Percentiles rank a stretch among this genome's conserved stretches.
phyloP scores from a whole-genome alignment of 2,888 invertebrate genomes.

The Gastracanthus pulcherrimus region DNA sequence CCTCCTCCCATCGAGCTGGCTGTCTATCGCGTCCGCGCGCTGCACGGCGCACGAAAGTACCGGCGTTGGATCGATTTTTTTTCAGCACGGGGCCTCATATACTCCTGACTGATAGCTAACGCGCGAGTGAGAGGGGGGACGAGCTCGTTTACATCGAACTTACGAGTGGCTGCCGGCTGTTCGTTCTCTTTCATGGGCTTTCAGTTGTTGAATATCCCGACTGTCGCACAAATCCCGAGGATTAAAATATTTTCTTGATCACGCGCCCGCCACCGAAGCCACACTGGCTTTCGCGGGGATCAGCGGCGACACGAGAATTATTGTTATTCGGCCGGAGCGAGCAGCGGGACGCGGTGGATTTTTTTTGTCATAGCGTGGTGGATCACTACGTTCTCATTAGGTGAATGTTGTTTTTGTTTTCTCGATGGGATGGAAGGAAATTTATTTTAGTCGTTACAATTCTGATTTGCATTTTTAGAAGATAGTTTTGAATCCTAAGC shows the following conservation, averaged over 20 bases:
- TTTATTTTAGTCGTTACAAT: too few relatives aligned
- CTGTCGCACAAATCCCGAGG: constrained; percentile 3
- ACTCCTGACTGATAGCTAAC: not conserved
- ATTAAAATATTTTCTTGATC: constrained; percentile 46
- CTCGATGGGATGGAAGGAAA: too few relatives aligned
- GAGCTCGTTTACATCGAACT: constrained; percentile 41
- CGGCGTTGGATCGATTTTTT: constrained; percentile 24
- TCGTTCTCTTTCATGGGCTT: constrained; percentile 48
- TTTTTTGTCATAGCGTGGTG: too few relatives aligned
- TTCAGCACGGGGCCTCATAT: not conserved
- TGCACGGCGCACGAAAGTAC: not conserved
- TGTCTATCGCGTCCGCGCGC: constrained; percentile 14
- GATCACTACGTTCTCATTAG: too few relatives aligned
- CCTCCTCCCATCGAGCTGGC: not conserved
- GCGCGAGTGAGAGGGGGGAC: not conserved
- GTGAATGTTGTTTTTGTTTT: too few relatives aligned
- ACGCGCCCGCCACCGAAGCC: not conserved
- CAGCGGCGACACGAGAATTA: not conserved
- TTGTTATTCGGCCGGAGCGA: too few relatives aligned
- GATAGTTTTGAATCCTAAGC: too few relatives aligned
- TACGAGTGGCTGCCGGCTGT: constrained; percentile 39
- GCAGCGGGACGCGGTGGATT: too few relatives aligned
- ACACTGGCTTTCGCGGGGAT: not conserved
- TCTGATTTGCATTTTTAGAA: too few relatives aligned
- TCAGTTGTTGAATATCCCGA: constrained; percentile 31